phyloP scores from a whole-genome alignment of 2,113 vertebrate species.

The Blennius ocellaris region DNA sequence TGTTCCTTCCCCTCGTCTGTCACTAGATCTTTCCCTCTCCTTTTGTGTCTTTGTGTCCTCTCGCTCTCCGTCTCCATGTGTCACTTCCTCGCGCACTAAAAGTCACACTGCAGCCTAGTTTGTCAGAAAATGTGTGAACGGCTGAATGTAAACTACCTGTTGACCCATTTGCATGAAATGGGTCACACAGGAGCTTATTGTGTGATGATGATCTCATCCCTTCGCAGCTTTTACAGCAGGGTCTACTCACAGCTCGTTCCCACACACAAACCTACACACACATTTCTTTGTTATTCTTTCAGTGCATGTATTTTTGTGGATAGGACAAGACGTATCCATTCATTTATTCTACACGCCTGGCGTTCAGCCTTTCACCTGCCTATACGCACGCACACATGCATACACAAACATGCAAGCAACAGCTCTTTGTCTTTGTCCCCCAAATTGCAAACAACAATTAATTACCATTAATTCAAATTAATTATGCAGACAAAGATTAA shows the following conservation, averaged over 20 bases:
- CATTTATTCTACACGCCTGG: conserved; percentile 29
- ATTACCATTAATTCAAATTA: conserved; percentile 54
- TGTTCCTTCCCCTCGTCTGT: conserved; percentile 4
- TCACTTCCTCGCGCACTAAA: conserved; percentile 1
- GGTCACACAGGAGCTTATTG: conserved; percentile 49
- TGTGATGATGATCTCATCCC: conserved; percentile 57
- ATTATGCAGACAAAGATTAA: conserved; percentile 62
- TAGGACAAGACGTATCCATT: conserved; percentile 24
- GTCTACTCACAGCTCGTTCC: not conserved
- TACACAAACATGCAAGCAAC: not conserved
- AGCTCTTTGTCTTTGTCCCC: conserved; percentile 10
- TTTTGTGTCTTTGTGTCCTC: conserved; percentile 1
- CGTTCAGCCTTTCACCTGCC: conserved; percentile 15
- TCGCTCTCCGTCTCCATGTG: not conserved
- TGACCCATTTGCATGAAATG: conserved; percentile 55
- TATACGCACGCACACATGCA: not conserved
- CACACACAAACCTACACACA: not conserved
- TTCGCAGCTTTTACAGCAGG: conserved; percentile 18
- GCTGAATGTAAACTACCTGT: conserved; percentile 24
- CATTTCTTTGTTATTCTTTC: conserved; percentile 19
- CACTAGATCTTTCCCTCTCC: conserved; percentile 15
- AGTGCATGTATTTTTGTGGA: conserved; percentile 16
- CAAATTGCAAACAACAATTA: conserved; percentile 48
- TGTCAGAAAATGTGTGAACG: not conserved
- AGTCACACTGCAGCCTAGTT: not conserved